Evolutionary conservation across 2,888 invertebrate species (phyloP), one percentile per base, ranked within the genome.

Genomic region (Rhagophthalmus giganteus): DNA sequence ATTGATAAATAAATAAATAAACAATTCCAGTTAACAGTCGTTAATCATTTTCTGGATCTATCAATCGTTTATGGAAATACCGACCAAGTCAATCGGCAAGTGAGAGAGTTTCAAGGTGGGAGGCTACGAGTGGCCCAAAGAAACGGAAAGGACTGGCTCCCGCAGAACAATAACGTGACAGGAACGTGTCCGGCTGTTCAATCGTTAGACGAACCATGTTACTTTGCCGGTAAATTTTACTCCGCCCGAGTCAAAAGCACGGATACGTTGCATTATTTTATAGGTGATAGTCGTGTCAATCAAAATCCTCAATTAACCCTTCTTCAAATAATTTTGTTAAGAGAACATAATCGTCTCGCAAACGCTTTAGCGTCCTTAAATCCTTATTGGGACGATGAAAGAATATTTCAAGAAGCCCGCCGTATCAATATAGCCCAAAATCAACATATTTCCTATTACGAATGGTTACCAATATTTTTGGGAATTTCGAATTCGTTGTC

Each of bases 31-130:
- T 60, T 87, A 14, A 79, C 84, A 5, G 79, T 78, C 7, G 85
- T 88, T 0, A 87, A 88, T 16, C 83, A 86, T 7, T 89, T 76
- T 70, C 74, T 92, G 77, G 92, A 93, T 67, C 77, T 87, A 2
- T 92, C 92, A 0, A 72, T 88, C 20, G 86, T 92, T 1, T 94
- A 93, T 66, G 93, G 93, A 1, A 89, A 85, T 54, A 85, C 80
- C 2, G 79, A 80, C 8, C 76, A 80, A 25, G 83, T 86, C 54
- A 84, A 85, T 9, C 77, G 78, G 5, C 81, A 81, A 13, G 76
- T 92, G 11, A 79, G 93, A 4, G 79, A 84, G 5, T 81, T 82
- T 63, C 75, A 77, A 28, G 86, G 85, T 0, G 93, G 93, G 0
- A 79, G 85, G 9, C 73, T 90, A 63, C 82, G 84, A 0, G 79